Percentiles rank a stretch among this genome's conserved stretches.
Evolutionary conservation across 2,113 vertebrate species (phyloP).

Genomic region (Hiodon tergisus): DNA sequence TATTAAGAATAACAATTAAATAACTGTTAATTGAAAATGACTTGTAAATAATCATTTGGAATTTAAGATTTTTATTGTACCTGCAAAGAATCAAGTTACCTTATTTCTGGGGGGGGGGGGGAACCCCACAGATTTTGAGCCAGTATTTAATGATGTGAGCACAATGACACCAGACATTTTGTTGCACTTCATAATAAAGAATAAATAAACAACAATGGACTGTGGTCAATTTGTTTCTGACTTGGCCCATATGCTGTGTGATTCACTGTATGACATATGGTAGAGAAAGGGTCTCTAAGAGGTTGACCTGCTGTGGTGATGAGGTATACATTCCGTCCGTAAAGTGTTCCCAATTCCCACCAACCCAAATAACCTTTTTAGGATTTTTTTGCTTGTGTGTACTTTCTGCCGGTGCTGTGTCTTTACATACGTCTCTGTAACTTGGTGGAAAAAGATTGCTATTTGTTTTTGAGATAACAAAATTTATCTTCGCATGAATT

Average conservation of each 20-base stretch:
- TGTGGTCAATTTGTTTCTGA: slow-evolving; percentile 41
- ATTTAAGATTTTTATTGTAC: slow-evolving; percentile 69
- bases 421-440: no score
- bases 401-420: no score
- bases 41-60: slow-evolving; percentile 71
- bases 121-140: slow-evolving; percentile 61
- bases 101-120: slow-evolving; percentile 54
- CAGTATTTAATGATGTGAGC: slow-evolving; percentile 78
- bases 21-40: slow-evolving; percentile 56
- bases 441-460: no score
- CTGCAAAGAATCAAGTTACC: slow-evolving; percentile 68
- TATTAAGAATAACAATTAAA: slow-evolving; percentile 54
- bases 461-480: no score
- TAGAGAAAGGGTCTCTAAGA: no score
- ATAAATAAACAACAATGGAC: slow-evolving; percentile 51
- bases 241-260: slow-evolving; percentile 33
- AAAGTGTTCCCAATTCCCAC: no score
- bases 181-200: slow-evolving; percentile 82
- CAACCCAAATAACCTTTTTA: no score
- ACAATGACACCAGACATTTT: slow-evolving; percentile 77
- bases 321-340: no score
- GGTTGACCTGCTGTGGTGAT: no score
- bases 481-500: no score
- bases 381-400: no score
- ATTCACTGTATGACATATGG: background rate